These are phyloP conservation scores for Garrulus glandarius DNA, from an alignment of 2,797 vertebrate genomes.

Conservation along the genomic window DNA sequence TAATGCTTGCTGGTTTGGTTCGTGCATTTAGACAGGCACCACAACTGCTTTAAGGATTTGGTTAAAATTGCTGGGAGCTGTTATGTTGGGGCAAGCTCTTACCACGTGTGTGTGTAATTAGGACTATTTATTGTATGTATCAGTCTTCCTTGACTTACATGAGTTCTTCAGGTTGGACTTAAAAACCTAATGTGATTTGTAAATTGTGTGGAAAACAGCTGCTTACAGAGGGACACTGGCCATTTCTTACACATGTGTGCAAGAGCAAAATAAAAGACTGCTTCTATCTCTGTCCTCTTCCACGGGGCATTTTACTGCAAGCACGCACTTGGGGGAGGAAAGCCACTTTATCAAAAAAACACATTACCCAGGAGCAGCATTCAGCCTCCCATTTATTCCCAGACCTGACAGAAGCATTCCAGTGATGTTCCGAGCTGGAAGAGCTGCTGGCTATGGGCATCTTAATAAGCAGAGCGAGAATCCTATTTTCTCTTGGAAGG, in stretches of 20 bases:
- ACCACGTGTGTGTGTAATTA: neutral
- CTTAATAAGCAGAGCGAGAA: neutral
- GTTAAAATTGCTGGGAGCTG: neutral
- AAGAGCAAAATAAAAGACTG: neutral
- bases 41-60: neutral
- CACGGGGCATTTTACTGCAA: neutral
- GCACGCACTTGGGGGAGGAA: neutral
- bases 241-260: neutral
- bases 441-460: neutral
- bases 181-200: neutral
- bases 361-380: neutral
- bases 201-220: neutral
- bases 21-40: neutral
- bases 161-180: neutral
- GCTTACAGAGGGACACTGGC: neutral
- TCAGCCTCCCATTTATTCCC: neutral
- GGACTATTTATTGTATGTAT: neutral
- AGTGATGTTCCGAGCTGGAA: neutral
- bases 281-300: neutral
- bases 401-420: neutral
- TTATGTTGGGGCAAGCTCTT: neutral
- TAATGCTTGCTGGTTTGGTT: neutral
- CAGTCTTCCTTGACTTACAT: neutral
- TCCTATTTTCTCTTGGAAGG: neutral
- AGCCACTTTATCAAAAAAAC: neutral